A percentile compares a stretch with the other conserved stretches of the same genome.
Evolutionary conservation across 2,888 invertebrate species (phyloP).

Genomic region (Nesidiocoris tenuis): DNA sequence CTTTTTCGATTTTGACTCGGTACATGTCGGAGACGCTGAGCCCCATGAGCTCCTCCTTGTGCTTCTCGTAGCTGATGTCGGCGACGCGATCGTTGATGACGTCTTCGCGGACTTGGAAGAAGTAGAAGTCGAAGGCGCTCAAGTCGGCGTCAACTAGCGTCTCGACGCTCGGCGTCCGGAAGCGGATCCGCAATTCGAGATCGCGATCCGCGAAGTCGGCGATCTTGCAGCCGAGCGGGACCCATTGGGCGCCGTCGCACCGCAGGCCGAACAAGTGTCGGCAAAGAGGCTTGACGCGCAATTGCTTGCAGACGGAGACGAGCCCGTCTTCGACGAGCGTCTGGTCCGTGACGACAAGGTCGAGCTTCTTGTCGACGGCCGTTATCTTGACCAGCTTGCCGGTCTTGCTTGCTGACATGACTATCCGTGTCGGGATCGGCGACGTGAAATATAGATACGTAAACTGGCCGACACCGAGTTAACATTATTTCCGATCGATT

Average conservation of each 20-base stretch:
- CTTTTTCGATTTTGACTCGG: conserved; percentile 75
- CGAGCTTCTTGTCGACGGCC: conserved; percentile 24
- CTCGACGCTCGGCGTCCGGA: conserved; percentile 67
- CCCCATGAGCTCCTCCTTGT: conserved; percentile 76
- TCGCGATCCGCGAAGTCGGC: conserved; percentile 57
- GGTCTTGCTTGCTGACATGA: not conserved
- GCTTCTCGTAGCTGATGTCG: conserved; percentile 75
- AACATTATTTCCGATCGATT: no score
- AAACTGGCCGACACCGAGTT: no score
- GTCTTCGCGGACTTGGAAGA: conserved; percentile 79
- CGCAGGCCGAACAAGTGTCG: conserved; percentile 76
- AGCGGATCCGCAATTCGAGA: conserved; percentile 75
- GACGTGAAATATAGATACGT: no score
- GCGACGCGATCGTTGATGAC: conserved; percentile 75
- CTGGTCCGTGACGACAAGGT: conserved; percentile 43
- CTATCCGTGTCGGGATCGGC: no score
- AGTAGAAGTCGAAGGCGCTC: conserved; percentile 80
- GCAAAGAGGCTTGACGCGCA: conserved; percentile 73
- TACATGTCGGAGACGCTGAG: conserved; percentile 86
- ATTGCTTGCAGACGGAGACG: conserved; percentile 67
- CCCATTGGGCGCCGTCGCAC: conserved; percentile 66
- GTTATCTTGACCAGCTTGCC: conserved; percentile 18
- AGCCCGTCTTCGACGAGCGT: conserved; percentile 70
- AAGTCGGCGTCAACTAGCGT: conserved; percentile 68
- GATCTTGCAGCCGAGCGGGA: conserved; percentile 64